phyloP scores from a whole-genome alignment of 1,140 invertebrate genomes.

The Ips typographus region DNA sequence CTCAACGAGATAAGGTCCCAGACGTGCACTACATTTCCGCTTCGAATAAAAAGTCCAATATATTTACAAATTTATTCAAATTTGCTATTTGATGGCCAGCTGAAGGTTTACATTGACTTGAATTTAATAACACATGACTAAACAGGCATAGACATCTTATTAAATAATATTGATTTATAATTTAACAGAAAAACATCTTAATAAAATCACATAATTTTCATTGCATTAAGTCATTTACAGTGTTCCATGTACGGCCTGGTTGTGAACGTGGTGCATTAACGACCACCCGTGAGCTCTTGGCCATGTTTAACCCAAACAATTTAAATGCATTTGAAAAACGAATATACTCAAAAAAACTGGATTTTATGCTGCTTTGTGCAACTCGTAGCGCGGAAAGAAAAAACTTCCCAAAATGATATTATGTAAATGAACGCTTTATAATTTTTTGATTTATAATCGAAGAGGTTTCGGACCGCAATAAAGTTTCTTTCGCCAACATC shows the following conservation, averaged over 20 bases:
- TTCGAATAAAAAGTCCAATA: slow-evolving; percentile 8
- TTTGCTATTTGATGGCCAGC: slow-evolving; percentile 7
- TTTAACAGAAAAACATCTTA: background rate
- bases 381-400: too few relatives aligned
- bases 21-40: slow-evolving; percentile 17
- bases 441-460: background rate
- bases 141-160: background rate
- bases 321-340: background rate
- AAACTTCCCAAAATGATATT: background rate
- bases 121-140: too few relatives aligned
- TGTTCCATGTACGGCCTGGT: background rate
- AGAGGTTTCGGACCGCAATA: background rate
- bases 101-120: too few relatives aligned
- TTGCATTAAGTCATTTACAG: background rate
- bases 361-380: background rate
- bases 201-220: background rate
- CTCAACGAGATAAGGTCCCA: slow-evolving; percentile 22
- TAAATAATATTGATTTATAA: background rate
- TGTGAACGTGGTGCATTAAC: too few relatives aligned
- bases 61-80: slow-evolving; percentile 27
- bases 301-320: too few relatives aligned
- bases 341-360: background rate
- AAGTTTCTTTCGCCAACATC: background rate
- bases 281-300: too few relatives aligned
- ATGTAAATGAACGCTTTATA: background rate